Base-by-base conservation (phyloP, 2,113 vertebrate genomes). In the Todiramphus chloris region DNA sequence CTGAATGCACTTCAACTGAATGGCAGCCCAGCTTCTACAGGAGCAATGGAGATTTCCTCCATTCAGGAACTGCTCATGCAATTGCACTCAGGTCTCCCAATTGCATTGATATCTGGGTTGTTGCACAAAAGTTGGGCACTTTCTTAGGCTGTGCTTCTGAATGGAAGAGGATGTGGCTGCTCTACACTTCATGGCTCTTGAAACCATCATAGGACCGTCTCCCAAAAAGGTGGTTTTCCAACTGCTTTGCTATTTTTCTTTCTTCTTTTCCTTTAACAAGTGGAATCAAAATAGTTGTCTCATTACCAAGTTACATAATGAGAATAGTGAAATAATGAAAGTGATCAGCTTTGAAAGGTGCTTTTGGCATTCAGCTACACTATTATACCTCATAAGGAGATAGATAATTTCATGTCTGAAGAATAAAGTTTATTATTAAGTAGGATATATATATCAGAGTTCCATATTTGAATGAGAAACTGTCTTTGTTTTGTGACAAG, bases 391-490 rank as follows among this genome's bases (percentile, higher is more conserved):
- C 73, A 82, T 75, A 93, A 87, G 62, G 62, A 92, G 19, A 33
- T 75, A 81, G 83, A 96, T 78, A 66, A 93, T 87, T 94, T 82
- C 3, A 60, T 79, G 35, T 89, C 67, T 85, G 72, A 93, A 86
- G 43, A 84, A 83, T 33, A 93, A 91, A 77, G 78, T 94, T 94
- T 96, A 86, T 83, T 18, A 24, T 67, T 72, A 94, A 77, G 27
- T 55, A 35, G 11, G 28, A 75, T 95, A 91, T 95, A 94, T 89
- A 82, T 97, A 95, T 88, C 73, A 69, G 58, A 89, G 75, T 50
- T 89, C 58, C 86, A 19, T 81, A 79, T 92, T 64, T 94, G 88
- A 88, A 70, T 85, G 44, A 93, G 79, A 93, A 94, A 81, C 14
- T n/a, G 48, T 82, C 58, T 93, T 35, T 86, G 21, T 43, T 92